Base-by-base conservation (phyloP, 2,113 vertebrate genomes). In the Crypturellus undulatus region DNA sequence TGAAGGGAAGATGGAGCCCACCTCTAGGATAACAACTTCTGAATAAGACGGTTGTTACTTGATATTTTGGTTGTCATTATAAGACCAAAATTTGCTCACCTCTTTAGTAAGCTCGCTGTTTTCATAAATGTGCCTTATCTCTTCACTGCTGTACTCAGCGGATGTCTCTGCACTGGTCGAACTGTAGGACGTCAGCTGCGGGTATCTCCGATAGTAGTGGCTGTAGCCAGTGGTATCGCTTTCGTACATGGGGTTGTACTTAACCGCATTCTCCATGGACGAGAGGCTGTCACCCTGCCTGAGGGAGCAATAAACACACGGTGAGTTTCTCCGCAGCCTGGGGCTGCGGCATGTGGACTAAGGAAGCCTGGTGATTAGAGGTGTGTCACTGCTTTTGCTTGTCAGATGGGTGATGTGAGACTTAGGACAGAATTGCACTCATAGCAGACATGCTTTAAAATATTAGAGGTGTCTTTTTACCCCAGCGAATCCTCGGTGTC, bases 61-160 rank as follows among this genome's bases (percentile, higher is more conserved):
- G 32, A 80, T 92, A 70, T 93, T 88, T 90, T 89, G 63, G 83
- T 25, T 89, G 70, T 49, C 76, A 11, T 36, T 76, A 2, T 49
- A 63, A 78, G 51, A 85, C 69, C 49, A 87, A 79, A 58, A 88
- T 49, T 67, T 56, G 82, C 93, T 87, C 96, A 99, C 99, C 98
- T 99, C 98, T 94, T 98, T 99, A 87, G 99, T 99, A 96, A 99
- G 98, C 96, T 98, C 98, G 59, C 97, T 99, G 97, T 98, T 98
- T 96, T 99, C 98, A 90, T 99, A 99, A 96, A 99, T 99, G 94
- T 99, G 99, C 71, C 97, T 98, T 94, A 99, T 99, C 97, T 99
- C 99, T 92, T 99, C 99, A 71, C 98, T 99, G 97, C 99, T 99
- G 98, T 99, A 98, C 93, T 99, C 99, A 19, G 98, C 98, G 95